phyloP scores from a whole-genome alignment of 2,797 vertebrate species.

The Chloroceryle amazona region DNA sequence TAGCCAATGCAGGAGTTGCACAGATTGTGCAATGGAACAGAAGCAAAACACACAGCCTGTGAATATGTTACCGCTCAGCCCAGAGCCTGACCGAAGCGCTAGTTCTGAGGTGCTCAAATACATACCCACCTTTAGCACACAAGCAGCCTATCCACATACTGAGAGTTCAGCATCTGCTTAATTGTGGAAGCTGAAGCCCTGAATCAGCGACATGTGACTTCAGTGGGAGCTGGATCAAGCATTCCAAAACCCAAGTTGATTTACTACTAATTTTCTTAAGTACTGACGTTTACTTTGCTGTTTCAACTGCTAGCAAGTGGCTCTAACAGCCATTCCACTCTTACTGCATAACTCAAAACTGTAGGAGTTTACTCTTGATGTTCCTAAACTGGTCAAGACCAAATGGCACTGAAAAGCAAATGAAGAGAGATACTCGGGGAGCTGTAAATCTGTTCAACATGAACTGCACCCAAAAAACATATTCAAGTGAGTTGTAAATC shows the following conservation, averaged over 20 bases:
- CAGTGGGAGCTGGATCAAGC: slow-evolving; percentile 35
- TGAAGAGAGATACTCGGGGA: neutral
- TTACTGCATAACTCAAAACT: neutral
- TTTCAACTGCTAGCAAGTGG: neutral
- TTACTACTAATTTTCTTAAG: slow-evolving; percentile 35
- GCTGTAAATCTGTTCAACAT: neutral
- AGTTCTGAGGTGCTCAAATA: neutral
- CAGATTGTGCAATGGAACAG: slow-evolving; percentile 21
- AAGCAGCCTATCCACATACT: neutral
- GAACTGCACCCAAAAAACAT: neutral
- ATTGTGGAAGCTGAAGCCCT: slow-evolving; percentile 19
- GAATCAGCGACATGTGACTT: slow-evolving; percentile 54
- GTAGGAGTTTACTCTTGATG: neutral
- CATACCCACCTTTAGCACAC: neutral
- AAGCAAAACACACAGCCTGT: neutral
- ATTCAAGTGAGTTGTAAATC: neutral
- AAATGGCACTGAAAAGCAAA: neutral
- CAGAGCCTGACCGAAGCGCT: neutral
- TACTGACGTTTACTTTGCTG: neutral
- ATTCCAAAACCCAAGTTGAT: slow-evolving; percentile 43
- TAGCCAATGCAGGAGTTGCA: neutral
- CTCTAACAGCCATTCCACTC: neutral
- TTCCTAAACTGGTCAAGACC: neutral
- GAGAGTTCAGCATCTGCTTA: slow-evolving; percentile 13
- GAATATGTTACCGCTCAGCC: too few species aligned